Percentiles rank a stretch among this genome's conserved stretches.
These are phyloP conservation scores for Hydrotaea diabolus DNA, from an alignment of 2,888 invertebrate genomes.

Conservation along the genomic window DNA sequence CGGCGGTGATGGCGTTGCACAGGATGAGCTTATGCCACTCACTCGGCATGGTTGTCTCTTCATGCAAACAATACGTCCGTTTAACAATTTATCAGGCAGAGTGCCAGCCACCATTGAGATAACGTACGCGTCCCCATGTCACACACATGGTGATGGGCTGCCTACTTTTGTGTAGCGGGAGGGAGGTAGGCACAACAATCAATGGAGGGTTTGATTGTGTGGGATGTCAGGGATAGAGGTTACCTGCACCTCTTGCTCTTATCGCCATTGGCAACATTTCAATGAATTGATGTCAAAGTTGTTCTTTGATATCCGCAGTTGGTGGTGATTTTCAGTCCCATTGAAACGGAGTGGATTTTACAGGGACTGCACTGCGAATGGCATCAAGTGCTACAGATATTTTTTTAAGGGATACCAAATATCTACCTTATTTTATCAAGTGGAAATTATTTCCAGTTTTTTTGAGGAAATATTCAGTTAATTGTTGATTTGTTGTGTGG, in stretches of 20 bases:
- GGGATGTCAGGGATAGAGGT: neutral
- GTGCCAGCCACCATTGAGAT: conserved; percentile 30
- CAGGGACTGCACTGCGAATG: too few species aligned
- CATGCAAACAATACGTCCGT: conserved; percentile 24
- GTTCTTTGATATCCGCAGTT: neutral
- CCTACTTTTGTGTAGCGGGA: neutral
- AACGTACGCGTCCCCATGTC: neutral
- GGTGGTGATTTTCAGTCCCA: neutral
- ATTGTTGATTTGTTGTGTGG: too few species aligned
- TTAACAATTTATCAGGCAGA: conserved; percentile 51
- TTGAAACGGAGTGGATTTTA: neutral
- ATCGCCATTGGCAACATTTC: neutral
- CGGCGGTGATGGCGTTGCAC: neutral
- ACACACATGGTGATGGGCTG: neutral
- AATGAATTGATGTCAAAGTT: neutral
- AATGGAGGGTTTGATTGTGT: neutral
- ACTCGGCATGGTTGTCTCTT: neutral
- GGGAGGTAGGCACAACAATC: neutral
- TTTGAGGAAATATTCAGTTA: too few species aligned
- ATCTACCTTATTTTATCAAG: too few species aligned
- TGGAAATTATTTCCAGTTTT: too few species aligned
- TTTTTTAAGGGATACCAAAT: too few species aligned
- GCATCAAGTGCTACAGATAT: too few species aligned
- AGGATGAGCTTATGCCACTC: neutral
- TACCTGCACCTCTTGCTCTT: neutral